Percentiles rank a stretch among this genome's conserved stretches.
Conservation (phyloP, 2,113 vertebrate genomes). For the Ariopsis seemanni region DNA sequence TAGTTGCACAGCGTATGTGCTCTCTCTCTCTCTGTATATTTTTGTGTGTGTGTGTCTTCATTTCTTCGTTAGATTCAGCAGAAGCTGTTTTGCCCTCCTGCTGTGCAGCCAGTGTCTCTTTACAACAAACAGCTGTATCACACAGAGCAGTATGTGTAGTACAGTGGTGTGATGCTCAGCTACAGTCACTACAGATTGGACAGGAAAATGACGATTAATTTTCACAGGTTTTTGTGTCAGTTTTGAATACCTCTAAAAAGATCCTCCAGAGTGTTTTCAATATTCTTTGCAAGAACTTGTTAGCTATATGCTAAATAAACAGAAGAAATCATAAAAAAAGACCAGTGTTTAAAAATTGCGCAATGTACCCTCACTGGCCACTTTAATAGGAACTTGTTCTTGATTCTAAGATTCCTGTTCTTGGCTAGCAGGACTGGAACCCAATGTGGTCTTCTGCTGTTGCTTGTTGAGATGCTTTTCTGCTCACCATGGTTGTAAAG, state of each 20-base stretch:
- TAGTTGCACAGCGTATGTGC: neutral
- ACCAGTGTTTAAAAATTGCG: neutral
- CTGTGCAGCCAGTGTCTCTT: slow-evolving; percentile 47
- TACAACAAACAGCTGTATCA: slow-evolving; percentile 30
- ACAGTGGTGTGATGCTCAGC: neutral
- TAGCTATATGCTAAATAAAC: neutral
- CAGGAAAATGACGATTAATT: neutral
- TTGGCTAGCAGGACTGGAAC: no score
- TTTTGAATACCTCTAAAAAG: neutral
- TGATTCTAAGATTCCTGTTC: no score
- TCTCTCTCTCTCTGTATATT: neutral
- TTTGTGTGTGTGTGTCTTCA: slow-evolving; percentile 27
- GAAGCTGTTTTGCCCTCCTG: slow-evolving; percentile 46
- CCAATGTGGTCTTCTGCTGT: no score
- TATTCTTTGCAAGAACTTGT: neutral
- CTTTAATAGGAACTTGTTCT: no score
- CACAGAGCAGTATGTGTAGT: slow-evolving; percentile 7
- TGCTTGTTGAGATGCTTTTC: no score
- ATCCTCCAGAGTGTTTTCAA: neutral
- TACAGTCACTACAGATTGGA: slow-evolving; percentile 3
- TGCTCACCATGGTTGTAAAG: no score
- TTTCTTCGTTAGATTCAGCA: slow-evolving; percentile 33
- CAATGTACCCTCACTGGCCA: no score
- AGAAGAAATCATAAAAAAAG: neutral
- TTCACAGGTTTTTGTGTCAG: neutral